These are phyloP conservation scores for Synanceia verrucosa DNA, from an alignment of 2,797 vertebrate genomes.

Conservation along the genomic window DNA sequence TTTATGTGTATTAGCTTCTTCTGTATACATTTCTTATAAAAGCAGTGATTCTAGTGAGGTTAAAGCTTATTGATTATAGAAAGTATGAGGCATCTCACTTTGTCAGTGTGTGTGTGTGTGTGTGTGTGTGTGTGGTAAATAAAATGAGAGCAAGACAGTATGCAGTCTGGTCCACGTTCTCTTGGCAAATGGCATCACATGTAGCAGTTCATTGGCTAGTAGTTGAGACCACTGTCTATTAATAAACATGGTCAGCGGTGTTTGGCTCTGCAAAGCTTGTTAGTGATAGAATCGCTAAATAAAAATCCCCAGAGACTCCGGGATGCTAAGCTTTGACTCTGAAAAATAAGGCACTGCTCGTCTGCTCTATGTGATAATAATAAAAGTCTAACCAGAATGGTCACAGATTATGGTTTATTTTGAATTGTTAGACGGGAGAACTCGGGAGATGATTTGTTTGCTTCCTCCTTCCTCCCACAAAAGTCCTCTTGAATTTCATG, in stretches of 20 bases:
- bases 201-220: constrained; percentile 35
- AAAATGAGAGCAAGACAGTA: constrained; percentile 17
- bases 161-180: constrained; percentile 14
- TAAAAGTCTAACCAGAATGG: constrained; percentile 47
- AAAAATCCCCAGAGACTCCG: constrained; percentile 45
- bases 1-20: neutral
- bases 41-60: neutral
- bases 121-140: neutral
- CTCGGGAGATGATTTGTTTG: constrained; percentile 26
- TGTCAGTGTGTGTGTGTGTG: neutral
- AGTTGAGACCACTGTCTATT: constrained; percentile 52
- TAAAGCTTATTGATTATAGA: neutral
- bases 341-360: constrained; percentile 22
- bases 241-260: constrained; percentile 55
- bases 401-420: constrained; percentile 55
- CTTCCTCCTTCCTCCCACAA: constrained; percentile 5
- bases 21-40: neutral
- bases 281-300: constrained; percentile 60
- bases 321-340: constrained; percentile 43
- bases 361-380: constrained; percentile 41
- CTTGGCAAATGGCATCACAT: constrained; percentile 39
- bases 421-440: constrained; percentile 17
- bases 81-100: neutral
- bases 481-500: constrained; percentile 24
- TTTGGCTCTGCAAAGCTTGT: constrained; percentile 44